A percentile compares a stretch with the other conserved stretches of the same genome.
Conservation (phyloP, 2,888 invertebrate genomes). For the Drosophila borborema region DNA sequence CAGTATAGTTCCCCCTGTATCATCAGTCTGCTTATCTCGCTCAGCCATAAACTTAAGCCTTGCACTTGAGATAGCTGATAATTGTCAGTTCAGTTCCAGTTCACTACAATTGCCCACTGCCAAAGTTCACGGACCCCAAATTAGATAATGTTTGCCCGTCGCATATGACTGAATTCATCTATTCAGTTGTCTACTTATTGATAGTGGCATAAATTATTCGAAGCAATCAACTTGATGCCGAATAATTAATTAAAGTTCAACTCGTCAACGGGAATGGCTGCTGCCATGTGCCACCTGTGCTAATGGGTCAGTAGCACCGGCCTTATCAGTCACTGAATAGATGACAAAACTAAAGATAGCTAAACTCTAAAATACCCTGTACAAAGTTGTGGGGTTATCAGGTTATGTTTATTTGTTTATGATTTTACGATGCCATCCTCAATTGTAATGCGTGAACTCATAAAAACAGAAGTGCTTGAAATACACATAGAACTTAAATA, state of each 20-base stretch:
- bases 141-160: conserved; percentile 5
- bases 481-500: background rate
- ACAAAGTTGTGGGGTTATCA: background rate
- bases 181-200: background rate
- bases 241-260: conserved; percentile 26
- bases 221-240: conserved; percentile 9
- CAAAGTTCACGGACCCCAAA: conserved; percentile 20
- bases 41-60: background rate
- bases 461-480: background rate
- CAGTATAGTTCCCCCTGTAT: background rate
- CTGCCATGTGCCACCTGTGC: background rate
- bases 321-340: conserved; percentile 11
- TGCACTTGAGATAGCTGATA: conserved; percentile 7
- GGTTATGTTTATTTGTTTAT: background rate
- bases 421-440: background rate
- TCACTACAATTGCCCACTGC: background rate
- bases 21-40: conserved; percentile 13
- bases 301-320: background rate
- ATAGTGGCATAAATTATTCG: conserved; percentile 15
- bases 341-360: background rate
- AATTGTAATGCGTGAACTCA: background rate
- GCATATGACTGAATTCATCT: background rate
- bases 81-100: conserved; percentile 1
- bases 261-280: background rate
- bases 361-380: conserved; percentile 3